Evolutionary conservation across 2,113 vertebrate genomes (phyloP).

Genomic region (human): DNA sequence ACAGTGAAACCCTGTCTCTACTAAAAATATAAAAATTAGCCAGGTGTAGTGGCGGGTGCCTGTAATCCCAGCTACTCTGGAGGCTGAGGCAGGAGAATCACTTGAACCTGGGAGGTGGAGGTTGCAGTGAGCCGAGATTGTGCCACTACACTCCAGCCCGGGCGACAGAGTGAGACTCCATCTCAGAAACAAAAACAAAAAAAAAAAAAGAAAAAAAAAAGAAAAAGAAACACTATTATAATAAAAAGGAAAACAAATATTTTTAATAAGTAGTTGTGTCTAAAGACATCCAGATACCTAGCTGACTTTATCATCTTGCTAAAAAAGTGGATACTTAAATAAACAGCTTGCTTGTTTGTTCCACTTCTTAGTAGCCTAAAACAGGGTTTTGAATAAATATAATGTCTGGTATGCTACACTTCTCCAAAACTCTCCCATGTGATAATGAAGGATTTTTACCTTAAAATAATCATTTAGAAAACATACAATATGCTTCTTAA

Average conservation of each 20-base stretch:
- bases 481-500: not conserved
- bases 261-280: not conserved
- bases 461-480: not conserved
- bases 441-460: not conserved
- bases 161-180: no score
- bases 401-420: not conserved
- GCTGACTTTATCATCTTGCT: not conserved
- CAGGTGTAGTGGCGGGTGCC: no score
- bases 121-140: no score
- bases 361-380: not conserved
- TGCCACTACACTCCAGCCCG: no score
- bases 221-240: not conserved
- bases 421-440: not conserved
- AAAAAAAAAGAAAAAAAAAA: not conserved
- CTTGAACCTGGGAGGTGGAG: no score
- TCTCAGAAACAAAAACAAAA: no score
- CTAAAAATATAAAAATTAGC: no score
- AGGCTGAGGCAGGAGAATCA: no score
- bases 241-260: not conserved
- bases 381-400: not conserved
- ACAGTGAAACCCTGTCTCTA: no score
- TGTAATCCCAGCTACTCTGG: no score
- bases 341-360: not conserved
- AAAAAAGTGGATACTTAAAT: not conserved
- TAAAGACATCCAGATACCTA: not conserved